Evolutionary conservation across 2,888 invertebrate genomes (phyloP).

Genomic region (Luperina nickerlii): DNA sequence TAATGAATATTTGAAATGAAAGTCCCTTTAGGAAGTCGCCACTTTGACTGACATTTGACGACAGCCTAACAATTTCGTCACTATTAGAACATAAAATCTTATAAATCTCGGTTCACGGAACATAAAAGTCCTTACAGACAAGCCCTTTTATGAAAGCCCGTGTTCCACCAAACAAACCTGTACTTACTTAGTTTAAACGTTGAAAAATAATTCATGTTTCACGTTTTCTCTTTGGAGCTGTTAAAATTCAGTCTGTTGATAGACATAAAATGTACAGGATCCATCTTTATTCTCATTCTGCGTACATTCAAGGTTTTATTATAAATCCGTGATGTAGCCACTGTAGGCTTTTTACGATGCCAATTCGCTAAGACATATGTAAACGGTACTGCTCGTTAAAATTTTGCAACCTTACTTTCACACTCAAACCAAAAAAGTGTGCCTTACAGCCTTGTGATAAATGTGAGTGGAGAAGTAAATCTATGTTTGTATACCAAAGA

Average conservation of each 20-base stretch:
- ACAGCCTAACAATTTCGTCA: slow-evolving; percentile 31
- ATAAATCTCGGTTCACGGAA: slow-evolving; percentile 43
- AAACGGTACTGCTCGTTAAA: slow-evolving; percentile 67
- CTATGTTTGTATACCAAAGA: slow-evolving; percentile 41
- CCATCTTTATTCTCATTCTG: slow-evolving; percentile 66
- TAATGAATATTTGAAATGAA: slow-evolving; percentile 30
- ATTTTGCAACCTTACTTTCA: slow-evolving; percentile 16
- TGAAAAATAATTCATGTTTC: slow-evolving; percentile 56
- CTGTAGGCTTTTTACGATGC: slow-evolving; percentile 68
- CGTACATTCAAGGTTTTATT: slow-evolving; percentile 68
- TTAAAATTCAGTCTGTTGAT: slow-evolving; percentile 64
- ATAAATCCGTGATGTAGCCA: slow-evolving; percentile 69
- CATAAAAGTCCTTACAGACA: slow-evolving; percentile 24
- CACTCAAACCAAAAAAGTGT: background rate
- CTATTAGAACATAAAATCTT: slow-evolving; percentile 45
- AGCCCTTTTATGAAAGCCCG: slow-evolving; percentile 31
- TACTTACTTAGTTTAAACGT: slow-evolving; percentile 27
- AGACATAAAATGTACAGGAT: slow-evolving; percentile 56
- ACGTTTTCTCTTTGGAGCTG: slow-evolving; percentile 54
- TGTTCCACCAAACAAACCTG: slow-evolving; percentile 13
- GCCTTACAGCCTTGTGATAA: slow-evolving; percentile 31
- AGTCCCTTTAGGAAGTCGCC: slow-evolving; percentile 1
- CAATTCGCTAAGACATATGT: slow-evolving; percentile 71
- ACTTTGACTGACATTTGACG: slow-evolving; percentile 26
- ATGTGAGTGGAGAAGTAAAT: background rate